Percentiles rank a stretch among this genome's conserved stretches.
Evolutionary conservation across 37 sponge, comb jelly and placozoan species (phyloP).

Genomic region (Hexactinellida sp.): DNA sequence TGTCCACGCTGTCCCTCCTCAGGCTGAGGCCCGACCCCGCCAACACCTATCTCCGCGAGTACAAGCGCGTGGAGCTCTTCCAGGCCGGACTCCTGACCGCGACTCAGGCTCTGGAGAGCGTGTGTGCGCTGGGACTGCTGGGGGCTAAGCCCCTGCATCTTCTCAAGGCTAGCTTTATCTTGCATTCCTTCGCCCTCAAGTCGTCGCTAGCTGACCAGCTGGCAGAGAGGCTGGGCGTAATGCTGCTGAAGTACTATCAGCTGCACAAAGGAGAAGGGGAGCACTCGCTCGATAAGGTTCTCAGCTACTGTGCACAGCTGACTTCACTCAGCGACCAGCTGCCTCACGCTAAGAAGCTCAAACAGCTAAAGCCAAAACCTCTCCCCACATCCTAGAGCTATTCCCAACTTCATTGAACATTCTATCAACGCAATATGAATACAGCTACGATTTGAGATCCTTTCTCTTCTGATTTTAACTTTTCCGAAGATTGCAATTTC

Average conservation of each 20-base stretch:
- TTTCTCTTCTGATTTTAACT: too few species aligned
- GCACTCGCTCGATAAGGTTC: not conserved
- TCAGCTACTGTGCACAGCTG: constrained; percentile 8
- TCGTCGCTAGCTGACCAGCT: not conserved
- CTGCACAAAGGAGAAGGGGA: not conserved
- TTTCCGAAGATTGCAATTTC: too few species aligned
- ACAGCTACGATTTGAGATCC: too few species aligned
- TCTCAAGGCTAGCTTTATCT: not conserved
- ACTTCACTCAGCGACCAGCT: not conserved
- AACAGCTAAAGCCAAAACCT: not conserved
- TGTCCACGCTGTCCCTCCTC: not conserved
- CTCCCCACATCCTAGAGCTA: too few species aligned
- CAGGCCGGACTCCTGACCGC: not conserved
- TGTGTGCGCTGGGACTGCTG: not conserved
- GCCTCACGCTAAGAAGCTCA: not conserved
- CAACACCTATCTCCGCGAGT: not conserved
- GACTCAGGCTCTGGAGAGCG: not conserved
- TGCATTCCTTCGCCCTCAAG: not conserved
- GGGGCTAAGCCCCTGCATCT: not conserved
- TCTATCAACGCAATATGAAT: too few species aligned
- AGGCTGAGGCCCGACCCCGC: not conserved
- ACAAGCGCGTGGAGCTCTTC: not conserved
- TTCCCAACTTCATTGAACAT: too few species aligned
- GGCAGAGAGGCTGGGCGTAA: not conserved
- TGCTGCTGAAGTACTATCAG: not conserved